phyloP scores from a whole-genome alignment of 2,797 vertebrate genomes.

The Esox masquinongy region DNA sequence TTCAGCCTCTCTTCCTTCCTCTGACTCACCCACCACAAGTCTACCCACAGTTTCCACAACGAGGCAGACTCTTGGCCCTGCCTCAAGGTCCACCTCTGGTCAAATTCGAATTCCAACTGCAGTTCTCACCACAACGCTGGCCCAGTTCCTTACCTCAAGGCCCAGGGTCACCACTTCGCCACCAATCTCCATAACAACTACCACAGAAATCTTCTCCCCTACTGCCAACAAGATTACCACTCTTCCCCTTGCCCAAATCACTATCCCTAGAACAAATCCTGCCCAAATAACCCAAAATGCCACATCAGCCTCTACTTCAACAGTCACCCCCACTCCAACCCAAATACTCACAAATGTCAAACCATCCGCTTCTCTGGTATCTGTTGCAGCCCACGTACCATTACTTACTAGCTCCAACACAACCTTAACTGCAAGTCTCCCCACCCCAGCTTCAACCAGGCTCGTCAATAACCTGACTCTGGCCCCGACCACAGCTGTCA shows the following conservation, averaged over 20 bases:
- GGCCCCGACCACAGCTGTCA: background rate
- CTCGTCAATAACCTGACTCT: slow-evolving; percentile 15
- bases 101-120: background rate
- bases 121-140: background rate
- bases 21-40: background rate
- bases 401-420: slow-evolving; percentile 17
- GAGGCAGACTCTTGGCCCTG: background rate
- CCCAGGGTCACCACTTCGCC: background rate
- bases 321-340: background rate
- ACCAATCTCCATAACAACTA: background rate
- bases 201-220: background rate
- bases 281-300: background rate
- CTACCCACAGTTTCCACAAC: background rate
- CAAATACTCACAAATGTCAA: background rate
- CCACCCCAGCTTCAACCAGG: slow-evolving; percentile 4
- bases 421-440: slow-evolving; percentile 20
- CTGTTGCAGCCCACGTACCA: slow-evolving; percentile 6
- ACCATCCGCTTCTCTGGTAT: background rate
- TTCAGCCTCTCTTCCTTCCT: background rate
- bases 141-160: background rate
- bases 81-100: background rate
- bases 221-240: background rate
- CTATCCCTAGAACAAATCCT: background rate
- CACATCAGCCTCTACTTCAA: background rate
- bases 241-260: background rate